A percentile compares a stretch with the other conserved stretches of the same genome.
These are phyloP conservation scores for Hyperoodon ampullatus DNA, from an alignment of 2,113 vertebrate species.

Conservation along the genomic window DNA sequence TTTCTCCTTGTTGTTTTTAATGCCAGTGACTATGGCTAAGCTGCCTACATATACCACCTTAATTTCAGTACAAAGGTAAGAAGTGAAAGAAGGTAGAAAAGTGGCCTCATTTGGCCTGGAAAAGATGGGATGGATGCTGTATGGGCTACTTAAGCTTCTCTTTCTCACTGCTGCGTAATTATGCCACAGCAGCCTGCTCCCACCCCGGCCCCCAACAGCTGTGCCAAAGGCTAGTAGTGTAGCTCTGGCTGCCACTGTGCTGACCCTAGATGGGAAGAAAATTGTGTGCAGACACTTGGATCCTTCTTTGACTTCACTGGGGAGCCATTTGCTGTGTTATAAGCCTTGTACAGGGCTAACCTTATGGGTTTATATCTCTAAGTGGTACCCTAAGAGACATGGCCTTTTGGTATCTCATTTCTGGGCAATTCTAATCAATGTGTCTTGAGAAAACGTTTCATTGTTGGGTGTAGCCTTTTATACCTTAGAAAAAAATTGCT, in stretches of 20 bases:
- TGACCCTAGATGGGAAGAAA: neutral
- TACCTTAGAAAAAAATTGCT: neutral
- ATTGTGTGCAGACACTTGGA: neutral
- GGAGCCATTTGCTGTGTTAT: neutral
- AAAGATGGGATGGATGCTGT: neutral
- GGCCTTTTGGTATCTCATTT: constrained; percentile 85
- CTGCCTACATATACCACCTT: neutral
- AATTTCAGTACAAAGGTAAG: neutral
- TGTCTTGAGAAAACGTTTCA: constrained; percentile 69
- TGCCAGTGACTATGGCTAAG: neutral
- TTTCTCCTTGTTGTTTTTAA: neutral
- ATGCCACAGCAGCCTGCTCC: neutral
- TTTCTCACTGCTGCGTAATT: neutral
- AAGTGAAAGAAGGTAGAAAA: neutral
- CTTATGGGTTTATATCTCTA: neutral
- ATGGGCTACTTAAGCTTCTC: neutral
- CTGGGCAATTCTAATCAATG: constrained; percentile 73
- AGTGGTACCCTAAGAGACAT: constrained; percentile 71
- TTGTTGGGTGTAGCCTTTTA: constrained; percentile 27
- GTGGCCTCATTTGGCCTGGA: neutral
- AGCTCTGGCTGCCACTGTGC: neutral
- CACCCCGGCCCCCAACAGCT: too few species aligned
- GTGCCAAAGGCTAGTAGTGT: neutral
- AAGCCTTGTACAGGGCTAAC: neutral
- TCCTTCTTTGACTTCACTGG: neutral